phyloP scores from a whole-genome alignment of 2,888 invertebrate genomes.

The Anoplius nigerrimus region DNA sequence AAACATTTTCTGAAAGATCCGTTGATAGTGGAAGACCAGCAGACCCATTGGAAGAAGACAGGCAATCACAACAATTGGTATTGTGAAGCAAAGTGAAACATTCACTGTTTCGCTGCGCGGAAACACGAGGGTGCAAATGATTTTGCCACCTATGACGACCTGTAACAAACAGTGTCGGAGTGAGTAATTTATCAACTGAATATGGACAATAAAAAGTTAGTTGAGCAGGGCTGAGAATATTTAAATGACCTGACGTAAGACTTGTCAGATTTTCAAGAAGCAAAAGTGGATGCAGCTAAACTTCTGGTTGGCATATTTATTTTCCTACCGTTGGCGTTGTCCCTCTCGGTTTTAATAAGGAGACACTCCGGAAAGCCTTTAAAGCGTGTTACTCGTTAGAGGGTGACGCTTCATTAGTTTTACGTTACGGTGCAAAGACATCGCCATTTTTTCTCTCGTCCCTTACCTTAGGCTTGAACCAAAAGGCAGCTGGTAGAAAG shows the following conservation, averaged over 20 bases:
- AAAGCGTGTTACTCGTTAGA: too few relatives aligned
- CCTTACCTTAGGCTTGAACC: constrained; percentile 74
- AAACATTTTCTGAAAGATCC: constrained; percentile 77
- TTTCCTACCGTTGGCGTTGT: too few relatives aligned
- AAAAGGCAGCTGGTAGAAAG: constrained; percentile 77
- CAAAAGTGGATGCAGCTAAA: too few relatives aligned
- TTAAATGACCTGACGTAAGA: not conserved
- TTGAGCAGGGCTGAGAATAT: not conserved
- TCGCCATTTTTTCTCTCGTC: not conserved
- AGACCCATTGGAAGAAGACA: constrained; percentile 77
- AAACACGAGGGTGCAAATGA: constrained; percentile 78
- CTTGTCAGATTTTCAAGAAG: not conserved
- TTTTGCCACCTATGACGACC: constrained; percentile 53
- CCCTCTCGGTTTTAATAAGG: too few relatives aligned
- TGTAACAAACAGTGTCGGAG: constrained; percentile 27
- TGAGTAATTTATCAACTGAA: too few relatives aligned
- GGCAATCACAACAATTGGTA: constrained; percentile 76
- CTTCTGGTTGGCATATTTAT: too few relatives aligned
- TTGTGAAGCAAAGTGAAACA: constrained; percentile 76
- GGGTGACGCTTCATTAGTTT: too few relatives aligned
- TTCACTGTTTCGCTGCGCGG: constrained; percentile 75
- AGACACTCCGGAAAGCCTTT: too few relatives aligned
- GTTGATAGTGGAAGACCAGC: constrained; percentile 77
- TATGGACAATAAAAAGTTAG: not conserved
- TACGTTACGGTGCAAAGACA: too few relatives aligned